Conservation (phyloP, 2,113 vertebrate species). For the Penelope pileata region DNA sequence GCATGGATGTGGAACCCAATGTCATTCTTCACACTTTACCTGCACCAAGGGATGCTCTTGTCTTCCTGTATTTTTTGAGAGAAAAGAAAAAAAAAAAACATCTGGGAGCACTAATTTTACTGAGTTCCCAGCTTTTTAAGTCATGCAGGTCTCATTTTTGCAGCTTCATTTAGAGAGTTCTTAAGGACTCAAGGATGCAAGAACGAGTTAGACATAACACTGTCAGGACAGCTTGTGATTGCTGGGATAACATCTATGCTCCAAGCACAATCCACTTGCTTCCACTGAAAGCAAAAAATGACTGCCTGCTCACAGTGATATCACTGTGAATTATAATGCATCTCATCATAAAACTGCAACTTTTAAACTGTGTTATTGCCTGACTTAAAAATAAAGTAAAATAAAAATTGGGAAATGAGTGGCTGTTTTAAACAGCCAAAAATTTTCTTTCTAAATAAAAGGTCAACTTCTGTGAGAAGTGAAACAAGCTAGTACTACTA, state of each 20-base stretch:
- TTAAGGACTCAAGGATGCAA: background rate
- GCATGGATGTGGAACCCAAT: background rate
- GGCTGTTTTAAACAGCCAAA: background rate
- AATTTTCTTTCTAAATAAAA: background rate
- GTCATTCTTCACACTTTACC: background rate
- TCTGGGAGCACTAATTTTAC: background rate
- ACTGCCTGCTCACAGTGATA: background rate
- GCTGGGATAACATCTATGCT: background rate
- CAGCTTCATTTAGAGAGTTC: background rate
- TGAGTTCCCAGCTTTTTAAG: background rate
- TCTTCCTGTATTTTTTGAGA: background rate
- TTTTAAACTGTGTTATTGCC: background rate
- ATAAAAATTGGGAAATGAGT: background rate
- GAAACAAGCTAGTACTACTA: background rate
- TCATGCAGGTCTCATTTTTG: background rate
- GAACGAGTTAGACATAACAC: background rate
- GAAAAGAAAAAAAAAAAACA: too few relatives aligned
- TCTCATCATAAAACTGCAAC: background rate
- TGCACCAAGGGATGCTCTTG: background rate
- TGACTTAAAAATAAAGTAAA: background rate
- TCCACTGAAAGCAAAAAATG: background rate
- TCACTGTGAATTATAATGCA: background rate
- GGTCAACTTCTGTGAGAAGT: background rate
- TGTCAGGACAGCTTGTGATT: background rate
- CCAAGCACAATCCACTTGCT: background rate